A percentile compares a stretch with the other conserved stretches of the same genome.
Evolutionary conservation across 1,140 invertebrate genomes (phyloP).

Genomic region (Anastatus disparis): DNA sequence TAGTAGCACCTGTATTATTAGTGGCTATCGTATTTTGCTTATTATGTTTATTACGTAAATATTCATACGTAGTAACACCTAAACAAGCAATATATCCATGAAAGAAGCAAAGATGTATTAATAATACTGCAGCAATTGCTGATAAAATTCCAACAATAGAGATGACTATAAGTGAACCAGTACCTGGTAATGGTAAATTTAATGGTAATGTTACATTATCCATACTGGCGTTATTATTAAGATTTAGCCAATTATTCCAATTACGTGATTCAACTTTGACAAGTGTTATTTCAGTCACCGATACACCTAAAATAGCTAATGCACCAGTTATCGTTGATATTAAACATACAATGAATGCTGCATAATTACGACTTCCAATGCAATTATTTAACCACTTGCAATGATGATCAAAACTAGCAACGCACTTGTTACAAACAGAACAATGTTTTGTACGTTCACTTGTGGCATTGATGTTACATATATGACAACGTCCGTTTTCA

Average conservation of each 20-base stretch:
- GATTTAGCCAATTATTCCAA: background rate
- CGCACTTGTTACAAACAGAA: conserved; percentile 96
- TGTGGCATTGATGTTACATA: conserved; percentile 87
- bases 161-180: conserved; percentile 74
- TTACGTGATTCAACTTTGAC: background rate
- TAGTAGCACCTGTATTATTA: background rate
- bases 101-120: conserved; percentile 90
- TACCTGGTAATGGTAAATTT: conserved; percentile 66
- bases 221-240: conserved; percentile 48
- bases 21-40: conserved; percentile 25
- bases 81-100: conserved; percentile 87
- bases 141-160: conserved; percentile 76
- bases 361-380: conserved; percentile 91
- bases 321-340: conserved; percentile 83
- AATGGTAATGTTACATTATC: conserved; percentile 62
- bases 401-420: conserved; percentile 92
- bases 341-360: conserved; percentile 85
- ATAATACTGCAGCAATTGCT: conserved; percentile 78
- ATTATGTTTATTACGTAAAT: conserved; percentile 74
- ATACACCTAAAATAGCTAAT: conserved; percentile 75
- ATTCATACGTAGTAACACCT: conserved; percentile 91
- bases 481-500: conserved; percentile 92
- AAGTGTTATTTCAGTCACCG: conserved; percentile 73
- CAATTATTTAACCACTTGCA: conserved; percentile 99
- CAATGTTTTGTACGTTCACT: conserved; percentile 89